Evolutionary conservation across 2,113 vertebrate species (phyloP), one percentile per base, ranked within the genome.

Genomic region (Cyprinodon variegatus): DNA sequence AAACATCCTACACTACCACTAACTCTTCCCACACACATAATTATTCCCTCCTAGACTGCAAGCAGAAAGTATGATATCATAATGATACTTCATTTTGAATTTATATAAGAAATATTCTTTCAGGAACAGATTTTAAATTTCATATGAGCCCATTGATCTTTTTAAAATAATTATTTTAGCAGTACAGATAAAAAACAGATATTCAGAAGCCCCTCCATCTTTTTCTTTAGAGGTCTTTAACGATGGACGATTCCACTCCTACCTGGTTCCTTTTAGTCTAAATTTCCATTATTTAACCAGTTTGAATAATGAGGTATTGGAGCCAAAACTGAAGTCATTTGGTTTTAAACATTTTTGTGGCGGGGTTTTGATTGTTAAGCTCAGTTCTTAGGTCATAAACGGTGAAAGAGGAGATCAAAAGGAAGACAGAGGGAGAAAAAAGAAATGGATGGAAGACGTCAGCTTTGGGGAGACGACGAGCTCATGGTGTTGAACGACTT

Each of bases 11-110:
- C 87, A 61, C 80, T 48, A 67, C 36, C 76, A 68, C 43, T 82
- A 84, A 89, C 5, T 57, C 78, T 83, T 82, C 85, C 89, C 1
- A 82, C 86, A 72, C 84, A 83, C 17, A 66, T 57, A 20, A 57
- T 61, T 10, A 40, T 67, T 11, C 7, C 11, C 29, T 60, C 43
- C 14, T 38, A 29, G 10, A 36, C 29, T 43, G 46, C 36, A 29
- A 75, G 53, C 60, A 45, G 37, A 39, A 22, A 43, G 40, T 11
- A 45, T 29, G 60, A 67, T 2, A 72, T 62, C 53, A 62, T 2
- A 65, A 14, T 57, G 36, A 6, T 67, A 63, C 72, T 60, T 57
- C 43, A 14, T 37, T 20, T 22, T 5, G 14, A 46, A 59, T 50
- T 69, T 72, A 48, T 9, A n/a, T 15, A 15, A 22, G 14, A 8